Evolutionary conservation across 2,113 vertebrate genomes (phyloP).

Genomic region (Phyllostomus hastatus): DNA sequence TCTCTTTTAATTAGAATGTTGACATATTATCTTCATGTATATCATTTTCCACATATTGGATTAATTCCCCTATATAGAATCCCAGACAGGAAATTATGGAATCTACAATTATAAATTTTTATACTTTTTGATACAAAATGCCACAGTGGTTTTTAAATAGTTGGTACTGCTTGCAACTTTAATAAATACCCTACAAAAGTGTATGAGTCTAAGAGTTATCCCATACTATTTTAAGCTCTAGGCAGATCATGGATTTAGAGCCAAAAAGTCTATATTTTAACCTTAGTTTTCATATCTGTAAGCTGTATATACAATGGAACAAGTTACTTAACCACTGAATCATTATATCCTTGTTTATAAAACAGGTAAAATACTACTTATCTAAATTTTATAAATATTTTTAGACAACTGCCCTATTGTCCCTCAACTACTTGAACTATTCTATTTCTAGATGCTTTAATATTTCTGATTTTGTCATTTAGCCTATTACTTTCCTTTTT

Average conservation of each 20-base stretch:
- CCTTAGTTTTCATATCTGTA: neutral
- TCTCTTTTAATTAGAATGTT: slow-evolving; percentile 7
- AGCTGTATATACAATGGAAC: neutral
- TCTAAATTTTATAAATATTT: neutral
- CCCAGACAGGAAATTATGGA: neutral
- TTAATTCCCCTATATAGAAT: neutral
- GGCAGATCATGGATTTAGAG: neutral
- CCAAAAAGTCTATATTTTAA: neutral
- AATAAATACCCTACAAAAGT: neutral
- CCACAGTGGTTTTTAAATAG: too few species aligned
- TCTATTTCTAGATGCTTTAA: neutral
- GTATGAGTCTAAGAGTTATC: neutral
- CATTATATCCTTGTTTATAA: neutral
- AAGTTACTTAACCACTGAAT: neutral
- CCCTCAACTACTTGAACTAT: neutral
- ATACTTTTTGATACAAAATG: neutral
- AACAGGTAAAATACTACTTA: neutral
- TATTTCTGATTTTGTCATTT: neutral
- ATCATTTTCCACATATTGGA: neutral
- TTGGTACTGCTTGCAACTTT: neutral
- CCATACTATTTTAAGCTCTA: neutral
- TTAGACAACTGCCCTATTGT: neutral
- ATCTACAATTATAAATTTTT: neutral
- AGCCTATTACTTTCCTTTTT: neutral
- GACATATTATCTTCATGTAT: neutral